Base-by-base conservation (phyloP, 2,888 invertebrate species). In the Thecophora atra region DNA sequence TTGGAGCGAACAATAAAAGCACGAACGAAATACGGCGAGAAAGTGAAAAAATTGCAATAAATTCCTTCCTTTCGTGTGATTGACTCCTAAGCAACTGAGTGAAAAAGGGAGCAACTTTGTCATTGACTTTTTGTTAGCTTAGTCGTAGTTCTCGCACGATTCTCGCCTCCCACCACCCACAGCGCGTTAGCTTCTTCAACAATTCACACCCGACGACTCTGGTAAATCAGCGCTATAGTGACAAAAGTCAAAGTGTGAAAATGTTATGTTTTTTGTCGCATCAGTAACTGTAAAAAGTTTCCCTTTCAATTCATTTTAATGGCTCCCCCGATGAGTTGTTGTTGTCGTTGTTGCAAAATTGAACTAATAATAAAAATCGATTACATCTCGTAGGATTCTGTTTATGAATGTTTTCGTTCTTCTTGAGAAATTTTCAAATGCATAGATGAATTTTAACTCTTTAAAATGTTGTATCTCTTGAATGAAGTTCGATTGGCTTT, bases 301-400 rank as follows among this genome's bases (percentile, higher is more conserved):
- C 54, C 56, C 24, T 56, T 67, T 67, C 67, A 54, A 67, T 67
- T 67, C 52, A 37, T 37, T 30, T 67, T 67, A 37, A 67, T 67
- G 52, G 30, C 52, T 67, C 67, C 67, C 67, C 37, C 21, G 67
- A 67, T 67, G 67, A 67, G 67, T 60, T 60, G 30, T 60, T 60
- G n/a, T 24, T 60, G 60, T 60, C 11, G 37, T 37, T 37, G 11
- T 11, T 37, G 37, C 7, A 37, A 37, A 37, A 37, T 37, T 37
- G 37, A 37, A 37, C 37, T 37, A 37, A 37, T 37, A 37, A 37
- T 37, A 37, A 37, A 37, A 37, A 37, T 1, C 37, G 37, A 8
- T 1, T 37, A 37, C 37, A 37, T 37, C 11, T 37, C 11, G 11
- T 37, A 37, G 37, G 37, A 37, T 37, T 37, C 1, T 37, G 11